Percentiles rank a stretch among this genome's conserved stretches.
These are phyloP conservation scores for Andricus curvator DNA, from an alignment of 2,888 invertebrate genomes.

Conservation along the genomic window DNA sequence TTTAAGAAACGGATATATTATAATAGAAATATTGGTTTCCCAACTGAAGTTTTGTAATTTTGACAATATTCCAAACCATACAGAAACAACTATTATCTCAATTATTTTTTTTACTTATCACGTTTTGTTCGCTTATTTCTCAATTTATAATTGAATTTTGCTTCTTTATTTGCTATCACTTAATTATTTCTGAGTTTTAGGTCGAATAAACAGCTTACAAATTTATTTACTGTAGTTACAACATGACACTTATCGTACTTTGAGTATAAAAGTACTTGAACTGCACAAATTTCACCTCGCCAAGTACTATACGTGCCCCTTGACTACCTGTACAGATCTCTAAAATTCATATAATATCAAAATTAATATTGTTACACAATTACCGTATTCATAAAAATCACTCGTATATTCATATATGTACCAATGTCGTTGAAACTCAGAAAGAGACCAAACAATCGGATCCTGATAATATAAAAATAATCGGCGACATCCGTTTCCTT, in stretches of 20 bases:
- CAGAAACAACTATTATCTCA: too few species aligned
- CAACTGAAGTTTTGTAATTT: too few species aligned
- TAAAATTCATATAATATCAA: slow-evolving; percentile 41
- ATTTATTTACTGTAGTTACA: slow-evolving; percentile 2
- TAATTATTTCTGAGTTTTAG: neutral
- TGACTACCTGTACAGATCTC: slow-evolving; percentile 44
- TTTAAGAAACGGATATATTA: too few species aligned
- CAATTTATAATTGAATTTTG: neutral
- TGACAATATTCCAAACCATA: too few species aligned
- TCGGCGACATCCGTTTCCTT: slow-evolving; percentile 44
- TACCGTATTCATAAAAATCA: slow-evolving; percentile 38
- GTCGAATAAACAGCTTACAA: neutral
- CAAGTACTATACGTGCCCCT: slow-evolving; percentile 26
- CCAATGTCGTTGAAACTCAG: slow-evolving; percentile 5
- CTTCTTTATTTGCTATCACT: neutral
- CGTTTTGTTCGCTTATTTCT: too few species aligned
- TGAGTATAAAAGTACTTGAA: slow-evolving; percentile 24
- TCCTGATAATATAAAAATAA: slow-evolving; percentile 42
- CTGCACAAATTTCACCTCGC: slow-evolving; percentile 15
- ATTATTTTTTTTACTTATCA: too few species aligned
- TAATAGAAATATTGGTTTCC: too few species aligned
- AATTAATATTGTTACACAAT: slow-evolving; percentile 52
- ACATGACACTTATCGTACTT: slow-evolving; percentile 10
- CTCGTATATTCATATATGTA: slow-evolving; percentile 17
- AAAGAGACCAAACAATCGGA: slow-evolving; percentile 18